Evolutionary conservation across 2,888 invertebrate genomes (phyloP).

Genomic region (Lithophane semibrunnea): DNA sequence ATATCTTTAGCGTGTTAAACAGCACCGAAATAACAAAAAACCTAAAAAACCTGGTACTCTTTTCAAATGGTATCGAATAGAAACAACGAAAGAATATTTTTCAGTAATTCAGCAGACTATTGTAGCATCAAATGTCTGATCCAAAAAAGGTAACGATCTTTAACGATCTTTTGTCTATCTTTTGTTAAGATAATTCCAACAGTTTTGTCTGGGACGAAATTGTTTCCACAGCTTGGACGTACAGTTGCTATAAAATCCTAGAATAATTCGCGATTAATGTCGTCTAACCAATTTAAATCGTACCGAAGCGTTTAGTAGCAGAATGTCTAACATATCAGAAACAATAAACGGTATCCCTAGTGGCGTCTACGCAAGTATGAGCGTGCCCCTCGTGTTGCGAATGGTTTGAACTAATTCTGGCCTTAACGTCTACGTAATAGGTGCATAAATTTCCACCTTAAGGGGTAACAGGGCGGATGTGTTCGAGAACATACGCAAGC

Average conservation of each 20-base stretch:
- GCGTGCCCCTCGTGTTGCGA: slow-evolving; percentile 76
- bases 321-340: slow-evolving; percentile 45
- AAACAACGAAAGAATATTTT: neutral
- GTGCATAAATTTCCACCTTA: slow-evolving; percentile 64
- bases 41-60: neutral
- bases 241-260: slow-evolving; percentile 18
- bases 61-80: neutral
- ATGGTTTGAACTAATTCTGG: slow-evolving; percentile 82
- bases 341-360: slow-evolving; percentile 58
- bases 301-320: slow-evolving; percentile 22
- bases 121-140: neutral
- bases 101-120: neutral
- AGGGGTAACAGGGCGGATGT: slow-evolving; percentile 63
- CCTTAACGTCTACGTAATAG: slow-evolving; percentile 68
- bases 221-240: neutral
- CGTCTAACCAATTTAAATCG: slow-evolving; percentile 38
- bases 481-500: slow-evolving; percentile 44
- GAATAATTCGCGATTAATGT: slow-evolving; percentile 37
- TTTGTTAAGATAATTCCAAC: neutral
- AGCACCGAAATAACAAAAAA: neutral
- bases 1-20: slow-evolving; percentile 12
- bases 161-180: too few species aligned
- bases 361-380: slow-evolving; percentile 50
- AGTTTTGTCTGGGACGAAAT: neutral
- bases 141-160: neutral